Evolutionary conservation across 2,113 vertebrate genomes (phyloP).

Genomic region (Polypterus bichir): DNA sequence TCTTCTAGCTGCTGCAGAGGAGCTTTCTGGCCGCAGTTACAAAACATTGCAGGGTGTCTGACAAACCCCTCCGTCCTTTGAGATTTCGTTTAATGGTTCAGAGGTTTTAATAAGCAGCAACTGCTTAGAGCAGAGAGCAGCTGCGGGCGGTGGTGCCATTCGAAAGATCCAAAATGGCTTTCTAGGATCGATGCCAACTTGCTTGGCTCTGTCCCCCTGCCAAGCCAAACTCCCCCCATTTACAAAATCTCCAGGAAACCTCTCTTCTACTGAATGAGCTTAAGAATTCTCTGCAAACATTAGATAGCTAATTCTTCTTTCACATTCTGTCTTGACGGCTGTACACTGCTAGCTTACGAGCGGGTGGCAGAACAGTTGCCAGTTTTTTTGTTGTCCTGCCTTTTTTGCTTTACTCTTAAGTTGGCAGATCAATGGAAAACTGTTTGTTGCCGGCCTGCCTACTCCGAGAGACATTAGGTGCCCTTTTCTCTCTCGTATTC

Average conservation of each 20-base stretch:
- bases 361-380: too few species aligned
- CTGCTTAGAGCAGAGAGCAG: conserved; percentile 32
- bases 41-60: conserved; percentile 32
- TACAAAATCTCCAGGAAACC: conserved; percentile 24
- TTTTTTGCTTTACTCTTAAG: too few species aligned
- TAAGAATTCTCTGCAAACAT: conserved; percentile 32
- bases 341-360: too few species aligned
- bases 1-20: conserved; percentile 8
- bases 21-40: conserved; percentile 12
- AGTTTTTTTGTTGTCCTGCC: too few species aligned
- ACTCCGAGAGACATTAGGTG: too few species aligned
- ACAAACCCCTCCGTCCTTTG: conserved; percentile 25
- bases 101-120: conserved; percentile 40
- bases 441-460: too few species aligned
- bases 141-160: conserved; percentile 27
- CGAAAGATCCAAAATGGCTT: conserved; percentile 34
- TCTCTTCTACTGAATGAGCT: conserved; percentile 24
- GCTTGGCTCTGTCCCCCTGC: not conserved
- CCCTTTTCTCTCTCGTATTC: too few species aligned
- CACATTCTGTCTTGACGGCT: not conserved
- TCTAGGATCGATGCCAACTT: conserved; percentile 34
- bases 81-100: conserved; percentile 29
- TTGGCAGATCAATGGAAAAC: too few species aligned
- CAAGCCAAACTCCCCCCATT: conserved; percentile 27
- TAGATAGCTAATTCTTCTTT: conserved; percentile 24